Percentiles rank a stretch among this genome's conserved stretches.
phyloP scores from a whole-genome alignment of 2,113 vertebrate species.

The Psammodynastes pulverulentus region DNA sequence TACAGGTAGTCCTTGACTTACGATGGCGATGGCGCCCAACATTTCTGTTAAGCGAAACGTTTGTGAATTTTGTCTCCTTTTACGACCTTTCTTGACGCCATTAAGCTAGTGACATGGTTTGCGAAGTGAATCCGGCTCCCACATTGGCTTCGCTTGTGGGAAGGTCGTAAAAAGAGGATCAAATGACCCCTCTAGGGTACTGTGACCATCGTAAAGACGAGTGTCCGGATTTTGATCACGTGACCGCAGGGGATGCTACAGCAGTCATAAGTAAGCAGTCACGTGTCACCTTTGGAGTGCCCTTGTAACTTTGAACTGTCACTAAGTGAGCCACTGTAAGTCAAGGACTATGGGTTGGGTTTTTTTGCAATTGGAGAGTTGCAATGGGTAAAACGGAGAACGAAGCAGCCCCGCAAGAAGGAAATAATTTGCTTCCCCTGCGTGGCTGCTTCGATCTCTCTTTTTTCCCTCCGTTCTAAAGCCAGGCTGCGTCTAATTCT shows the following conservation, averaged over 20 bases:
- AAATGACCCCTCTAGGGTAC: too few relatives aligned
- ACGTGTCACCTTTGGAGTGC: too few relatives aligned
- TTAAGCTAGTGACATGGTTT: too few relatives aligned
- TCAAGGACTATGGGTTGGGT: background rate
- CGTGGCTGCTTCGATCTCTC: too few relatives aligned
- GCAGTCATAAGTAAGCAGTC: background rate
- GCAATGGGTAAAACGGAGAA: background rate
- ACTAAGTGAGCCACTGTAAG: background rate
- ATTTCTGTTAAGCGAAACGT: too few relatives aligned
- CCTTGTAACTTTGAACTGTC: background rate
- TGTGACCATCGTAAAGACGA: background rate
- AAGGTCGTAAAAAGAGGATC: too few relatives aligned
- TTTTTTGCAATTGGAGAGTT: background rate
- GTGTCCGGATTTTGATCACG: background rate
- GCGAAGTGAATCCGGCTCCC: too few relatives aligned
- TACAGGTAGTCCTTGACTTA: background rate
- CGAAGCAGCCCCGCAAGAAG: background rate
- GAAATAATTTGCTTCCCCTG: rapidly evolving
- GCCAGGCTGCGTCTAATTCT: background rate
- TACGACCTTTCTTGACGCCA: too few relatives aligned
- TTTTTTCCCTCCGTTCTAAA: background rate
- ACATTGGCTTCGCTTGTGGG: too few relatives aligned
- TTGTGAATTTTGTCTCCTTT: too few relatives aligned
- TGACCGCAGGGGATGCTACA: rapidly evolving
- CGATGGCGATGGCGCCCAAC: too few relatives aligned